Base-by-base conservation (phyloP, 2,797 vertebrate species). In the Podarcis siculus region DNA sequence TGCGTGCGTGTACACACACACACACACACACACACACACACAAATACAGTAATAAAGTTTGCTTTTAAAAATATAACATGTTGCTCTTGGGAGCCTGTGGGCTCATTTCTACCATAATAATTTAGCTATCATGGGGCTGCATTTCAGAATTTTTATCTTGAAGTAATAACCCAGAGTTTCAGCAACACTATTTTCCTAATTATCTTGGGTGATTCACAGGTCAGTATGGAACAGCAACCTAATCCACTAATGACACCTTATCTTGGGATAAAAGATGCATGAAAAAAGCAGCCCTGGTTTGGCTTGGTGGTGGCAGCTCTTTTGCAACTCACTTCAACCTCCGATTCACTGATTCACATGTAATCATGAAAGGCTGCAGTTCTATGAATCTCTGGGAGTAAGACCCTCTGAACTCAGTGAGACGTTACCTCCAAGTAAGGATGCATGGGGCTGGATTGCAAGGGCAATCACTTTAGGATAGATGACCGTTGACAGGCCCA, bases 1-100 rank as follows among this genome's bases (percentile, higher is more conserved):
- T 49, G 10, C 0, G 8, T 8, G 8, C 1, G 8, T 8, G 42
- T 42, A 1, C 8, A 8, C 8, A 42, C 9, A 10, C 10, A 49
- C 2, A 49, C 45, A 49, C 45, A 49, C 10, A 49, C 45, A 49
- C 45, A 49, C 45, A 49, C 45, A 39, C 39, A 39, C 39, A 39
- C 39, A 39, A 1, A 39, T 1, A 42, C 1, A 49, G 2, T 49
- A 49, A 49, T 49, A 49, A 49, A 49, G 49, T 55, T 55, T 55
- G 49, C 49, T 55, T 55, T 55, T 15, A 1, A 15, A 55, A 55
- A 55, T 87, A 83, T 67, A 81, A 19, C 45, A 67, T 45, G 27
- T 61, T 32, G 67, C 89, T 86, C 81, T 4, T 2, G 25, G 87
- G n/a, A 83, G 75, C 71, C 45, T 25, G 61, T 19, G 61, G 45